These are phyloP conservation scores for Chionodraco myersi DNA, from an alignment of 2,113 vertebrate genomes.

Conservation along the genomic window DNA sequence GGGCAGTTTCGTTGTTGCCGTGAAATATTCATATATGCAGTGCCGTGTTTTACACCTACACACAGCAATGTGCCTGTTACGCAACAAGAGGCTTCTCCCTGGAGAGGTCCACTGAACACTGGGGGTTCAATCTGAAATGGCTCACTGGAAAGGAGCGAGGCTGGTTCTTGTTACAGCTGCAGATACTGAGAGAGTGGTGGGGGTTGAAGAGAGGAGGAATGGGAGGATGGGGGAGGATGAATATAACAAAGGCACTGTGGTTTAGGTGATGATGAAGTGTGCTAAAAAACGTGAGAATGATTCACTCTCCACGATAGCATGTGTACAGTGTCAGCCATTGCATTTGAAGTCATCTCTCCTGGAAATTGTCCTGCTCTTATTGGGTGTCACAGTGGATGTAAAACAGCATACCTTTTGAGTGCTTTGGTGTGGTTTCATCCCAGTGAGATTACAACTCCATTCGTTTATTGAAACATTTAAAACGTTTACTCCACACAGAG, in stretches of 20 bases:
- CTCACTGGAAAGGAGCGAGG: conserved; percentile 62
- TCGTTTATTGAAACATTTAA: too few species aligned
- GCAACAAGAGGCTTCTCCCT: conserved; percentile 74
- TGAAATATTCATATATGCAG: conserved; percentile 79
- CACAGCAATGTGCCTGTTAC: conserved; percentile 73
- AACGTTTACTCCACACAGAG: too few species aligned
- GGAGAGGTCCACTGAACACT: conserved; percentile 64
- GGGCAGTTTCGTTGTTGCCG: conserved; percentile 60
- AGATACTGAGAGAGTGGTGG: conserved; percentile 43
- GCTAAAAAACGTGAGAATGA: conserved; percentile 57
- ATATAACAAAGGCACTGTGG: conserved; percentile 58
- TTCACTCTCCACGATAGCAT: conserved; percentile 16
- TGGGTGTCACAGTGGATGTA: background rate
- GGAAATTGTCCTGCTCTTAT: conserved; percentile 15
- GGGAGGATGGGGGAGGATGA: conserved; percentile 51
- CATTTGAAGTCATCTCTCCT: background rate
- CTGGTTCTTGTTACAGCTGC: conserved; percentile 47
- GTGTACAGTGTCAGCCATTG: background rate
- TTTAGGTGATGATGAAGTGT: conserved; percentile 70
- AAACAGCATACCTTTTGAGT: background rate
- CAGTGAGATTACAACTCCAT: too few species aligned
- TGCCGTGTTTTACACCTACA: conserved; percentile 70
- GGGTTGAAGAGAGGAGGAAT: conserved; percentile 11
- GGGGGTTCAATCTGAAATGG: conserved; percentile 72
- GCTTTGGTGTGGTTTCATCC: background rate